A percentile compares a stretch with the other conserved stretches of the same genome.
Conservation (phyloP, 2,113 vertebrate species). For the Nyctibius bracteatus region DNA sequence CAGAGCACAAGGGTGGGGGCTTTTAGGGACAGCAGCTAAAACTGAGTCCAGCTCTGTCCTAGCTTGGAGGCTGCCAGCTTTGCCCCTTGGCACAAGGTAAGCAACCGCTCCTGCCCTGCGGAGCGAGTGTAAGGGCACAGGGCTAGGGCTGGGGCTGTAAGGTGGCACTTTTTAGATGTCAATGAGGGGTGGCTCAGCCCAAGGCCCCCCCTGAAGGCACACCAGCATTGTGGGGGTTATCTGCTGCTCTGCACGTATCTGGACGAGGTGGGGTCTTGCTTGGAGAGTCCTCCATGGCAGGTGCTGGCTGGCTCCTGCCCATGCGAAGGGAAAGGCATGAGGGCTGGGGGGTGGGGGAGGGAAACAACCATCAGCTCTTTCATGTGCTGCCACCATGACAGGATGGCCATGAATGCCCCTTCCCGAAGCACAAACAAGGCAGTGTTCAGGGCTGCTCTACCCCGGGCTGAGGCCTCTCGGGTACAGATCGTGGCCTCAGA, state of each 20-base stretch:
- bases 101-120: background rate
- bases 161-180: background rate
- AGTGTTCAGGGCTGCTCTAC: background rate
- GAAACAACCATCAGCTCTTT: background rate
- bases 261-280: background rate
- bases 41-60: background rate
- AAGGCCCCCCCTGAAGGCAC: background rate
- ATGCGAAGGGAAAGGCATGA: background rate
- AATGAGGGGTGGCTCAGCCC: background rate
- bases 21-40: background rate
- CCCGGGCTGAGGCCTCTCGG: background rate
- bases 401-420: background rate
- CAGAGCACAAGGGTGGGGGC: background rate
- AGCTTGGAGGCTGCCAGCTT: background rate
- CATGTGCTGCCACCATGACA: rapidly evolving
- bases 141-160: background rate
- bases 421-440: background rate
- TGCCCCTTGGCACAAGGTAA: background rate
- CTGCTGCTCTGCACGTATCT: background rate
- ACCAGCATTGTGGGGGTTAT: background rate
- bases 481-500: background rate
- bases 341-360: background rate
- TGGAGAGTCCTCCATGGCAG: background rate
- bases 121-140: background rate
- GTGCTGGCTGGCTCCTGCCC: background rate